Conservation (phyloP, 2,797 vertebrate species). For the Sebastes steindachneri region DNA sequence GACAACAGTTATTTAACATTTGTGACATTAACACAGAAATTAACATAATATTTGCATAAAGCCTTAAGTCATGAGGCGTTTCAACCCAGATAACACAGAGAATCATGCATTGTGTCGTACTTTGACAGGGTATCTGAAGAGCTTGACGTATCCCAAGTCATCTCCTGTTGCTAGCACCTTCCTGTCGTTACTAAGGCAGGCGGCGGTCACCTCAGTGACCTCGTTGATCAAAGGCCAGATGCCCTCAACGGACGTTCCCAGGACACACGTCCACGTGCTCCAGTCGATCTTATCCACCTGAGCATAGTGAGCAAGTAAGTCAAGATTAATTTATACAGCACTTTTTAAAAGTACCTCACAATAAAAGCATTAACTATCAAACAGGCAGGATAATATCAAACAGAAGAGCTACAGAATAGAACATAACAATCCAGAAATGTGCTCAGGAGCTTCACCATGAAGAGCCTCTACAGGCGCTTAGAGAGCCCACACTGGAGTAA, state of each 20-base stretch:
- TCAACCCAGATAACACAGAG: neutral
- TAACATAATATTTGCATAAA: constrained; percentile 53
- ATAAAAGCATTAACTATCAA: neutral
- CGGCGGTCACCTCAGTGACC: constrained; percentile 92
- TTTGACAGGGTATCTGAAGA: constrained; percentile 96
- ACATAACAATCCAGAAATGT: neutral
- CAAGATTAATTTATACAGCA: neutral
- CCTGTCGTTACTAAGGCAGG: constrained; percentile 91
- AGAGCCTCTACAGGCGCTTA: neutral
- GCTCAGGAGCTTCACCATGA: neutral
- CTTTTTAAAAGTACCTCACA: neutral
- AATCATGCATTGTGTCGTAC: constrained; percentile 74
- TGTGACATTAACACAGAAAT: constrained; percentile 51
- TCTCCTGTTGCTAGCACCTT: constrained; percentile 96
- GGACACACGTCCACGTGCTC: constrained; percentile 96
- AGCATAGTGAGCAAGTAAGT: constrained; percentile 9
- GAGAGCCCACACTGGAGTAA: neutral
- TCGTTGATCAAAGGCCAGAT: constrained; percentile 96
- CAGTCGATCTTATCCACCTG: constrained; percentile 98
- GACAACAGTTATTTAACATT: constrained; percentile 38
- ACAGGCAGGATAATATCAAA: neutral
- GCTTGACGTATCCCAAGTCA: constrained; percentile 97
- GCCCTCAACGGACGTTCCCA: constrained; percentile 94
- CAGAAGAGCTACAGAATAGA: neutral
- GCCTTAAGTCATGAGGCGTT: neutral